Conservation (phyloP, 2,113 vertebrate genomes). For the Tachycineta bicolor region DNA sequence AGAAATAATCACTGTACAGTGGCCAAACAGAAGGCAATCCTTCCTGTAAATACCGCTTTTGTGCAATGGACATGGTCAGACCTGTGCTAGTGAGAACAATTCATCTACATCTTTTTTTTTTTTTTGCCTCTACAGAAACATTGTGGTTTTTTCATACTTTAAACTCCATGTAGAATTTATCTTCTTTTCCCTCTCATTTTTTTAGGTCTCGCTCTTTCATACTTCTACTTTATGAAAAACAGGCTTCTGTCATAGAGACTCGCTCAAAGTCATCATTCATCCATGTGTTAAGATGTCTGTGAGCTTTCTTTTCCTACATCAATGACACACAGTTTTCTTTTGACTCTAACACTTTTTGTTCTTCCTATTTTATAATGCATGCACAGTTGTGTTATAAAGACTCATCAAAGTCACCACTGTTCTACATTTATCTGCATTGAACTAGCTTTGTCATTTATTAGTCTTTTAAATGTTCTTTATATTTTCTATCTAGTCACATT, state of each 20-base stretch:
- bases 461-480: conserved; percentile 56
- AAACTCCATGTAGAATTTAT: not conserved
- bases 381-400: conserved; percentile 49
- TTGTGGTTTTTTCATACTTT: not conserved
- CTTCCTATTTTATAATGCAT: conserved; percentile 55
- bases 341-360: conserved; percentile 37
- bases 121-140: not conserved
- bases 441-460: conserved; percentile 61
- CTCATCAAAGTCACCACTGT: conserved; percentile 64
- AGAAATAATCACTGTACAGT: conserved; percentile 22
- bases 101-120: not conserved
- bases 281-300: not conserved
- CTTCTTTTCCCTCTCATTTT: not conserved
- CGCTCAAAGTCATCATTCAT: conserved; percentile 56
- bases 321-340: conserved; percentile 38
- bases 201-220: not conserved
- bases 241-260: conserved; percentile 19
- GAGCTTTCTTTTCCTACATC: conserved; percentile 34
- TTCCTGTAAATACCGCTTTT: conserved; percentile 38
- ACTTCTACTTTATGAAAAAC: conserved; percentile 30
- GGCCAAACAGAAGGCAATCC: conserved; percentile 12
- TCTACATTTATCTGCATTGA: conserved; percentile 60
- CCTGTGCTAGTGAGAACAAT: conserved; percentile 5
- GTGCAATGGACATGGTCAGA: not conserved
- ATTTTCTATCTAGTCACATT: conserved; percentile 47